These are phyloP conservation scores for Zaprionus lachaisei DNA, from an alignment of 1,140 invertebrate genomes.

Conservation along the genomic window DNA sequence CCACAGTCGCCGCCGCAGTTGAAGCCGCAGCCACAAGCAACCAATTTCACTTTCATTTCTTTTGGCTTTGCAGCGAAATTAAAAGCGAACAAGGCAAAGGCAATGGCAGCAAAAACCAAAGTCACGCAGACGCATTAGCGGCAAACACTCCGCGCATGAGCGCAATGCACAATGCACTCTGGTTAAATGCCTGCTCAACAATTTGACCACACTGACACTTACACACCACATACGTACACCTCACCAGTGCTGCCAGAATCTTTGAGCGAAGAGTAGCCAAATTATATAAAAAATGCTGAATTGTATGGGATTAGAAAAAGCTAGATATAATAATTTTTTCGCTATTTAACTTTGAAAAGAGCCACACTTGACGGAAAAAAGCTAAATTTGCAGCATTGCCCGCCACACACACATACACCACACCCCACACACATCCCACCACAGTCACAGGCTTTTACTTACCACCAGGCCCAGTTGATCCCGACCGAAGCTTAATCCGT, in stretches of 20 bases:
- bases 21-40: slow-evolving; percentile 30
- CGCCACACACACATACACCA: slow-evolving; percentile 25
- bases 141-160: slow-evolving; percentile 60
- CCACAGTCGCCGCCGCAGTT: not conserved
- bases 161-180: slow-evolving; percentile 73
- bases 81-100: slow-evolving; percentile 58
- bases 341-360: no score
- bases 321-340: no score
- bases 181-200: slow-evolving; percentile 41
- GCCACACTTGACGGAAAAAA: no score
- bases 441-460: slow-evolving; percentile 40
- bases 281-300: not conserved
- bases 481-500: slow-evolving; percentile 70
- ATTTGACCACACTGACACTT: slow-evolving; percentile 33
- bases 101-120: slow-evolving; percentile 58
- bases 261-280: not conserved
- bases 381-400: not conserved
- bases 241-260: not conserved
- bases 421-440: not conserved
- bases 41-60: slow-evolving; percentile 81
- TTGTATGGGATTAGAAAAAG: no score
- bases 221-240: not conserved
- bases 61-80: slow-evolving; percentile 59
- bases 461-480: slow-evolving; percentile 72
- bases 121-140: slow-evolving; percentile 74